Conservation (phyloP, 2,797 vertebrate genomes). For the Hypotaenidia philippensis region DNA sequence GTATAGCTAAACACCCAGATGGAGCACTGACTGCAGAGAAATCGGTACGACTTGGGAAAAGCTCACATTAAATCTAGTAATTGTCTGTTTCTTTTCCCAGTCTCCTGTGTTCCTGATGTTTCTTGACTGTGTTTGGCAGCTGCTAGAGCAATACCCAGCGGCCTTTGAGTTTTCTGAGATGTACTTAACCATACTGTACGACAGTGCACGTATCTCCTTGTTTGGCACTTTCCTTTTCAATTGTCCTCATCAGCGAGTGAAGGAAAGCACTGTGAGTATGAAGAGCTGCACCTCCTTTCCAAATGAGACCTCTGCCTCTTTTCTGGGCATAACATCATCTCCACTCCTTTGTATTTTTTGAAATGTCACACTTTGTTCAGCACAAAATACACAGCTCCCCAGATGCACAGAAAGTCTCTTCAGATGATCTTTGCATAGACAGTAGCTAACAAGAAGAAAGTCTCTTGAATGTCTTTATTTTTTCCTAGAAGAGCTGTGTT, state of each 20-base stretch:
- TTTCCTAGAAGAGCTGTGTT: not conserved
- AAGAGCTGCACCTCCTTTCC: not conserved
- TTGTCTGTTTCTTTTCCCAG: constrained; percentile 73
- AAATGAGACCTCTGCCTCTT: not conserved
- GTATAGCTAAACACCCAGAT: not conserved
- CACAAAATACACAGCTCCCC: not conserved
- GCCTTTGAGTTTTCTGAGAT: constrained; percentile 95
- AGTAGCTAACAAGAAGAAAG: not conserved
- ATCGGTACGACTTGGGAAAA: not conserved
- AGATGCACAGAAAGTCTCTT: not conserved
- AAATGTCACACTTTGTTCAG: not conserved
- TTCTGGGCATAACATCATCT: not conserved
- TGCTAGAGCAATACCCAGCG: constrained; percentile 92
- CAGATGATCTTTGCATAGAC: not conserved
- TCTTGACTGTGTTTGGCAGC: constrained; percentile 96
- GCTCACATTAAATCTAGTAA: not conserved
- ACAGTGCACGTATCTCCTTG: constrained; percentile 92
- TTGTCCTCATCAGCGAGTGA: constrained; percentile 89
- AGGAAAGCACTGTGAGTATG: constrained; percentile 88
- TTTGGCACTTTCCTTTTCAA: constrained; percentile 98
- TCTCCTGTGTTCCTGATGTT: constrained; percentile 94
- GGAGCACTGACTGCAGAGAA: not conserved
- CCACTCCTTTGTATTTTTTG: not conserved
- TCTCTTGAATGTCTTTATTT: not conserved
- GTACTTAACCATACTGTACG: constrained; percentile 90